These are phyloP conservation scores for Brienomyrus brachyistius DNA, from an alignment of 2,113 vertebrate genomes.

Conservation along the genomic window DNA sequence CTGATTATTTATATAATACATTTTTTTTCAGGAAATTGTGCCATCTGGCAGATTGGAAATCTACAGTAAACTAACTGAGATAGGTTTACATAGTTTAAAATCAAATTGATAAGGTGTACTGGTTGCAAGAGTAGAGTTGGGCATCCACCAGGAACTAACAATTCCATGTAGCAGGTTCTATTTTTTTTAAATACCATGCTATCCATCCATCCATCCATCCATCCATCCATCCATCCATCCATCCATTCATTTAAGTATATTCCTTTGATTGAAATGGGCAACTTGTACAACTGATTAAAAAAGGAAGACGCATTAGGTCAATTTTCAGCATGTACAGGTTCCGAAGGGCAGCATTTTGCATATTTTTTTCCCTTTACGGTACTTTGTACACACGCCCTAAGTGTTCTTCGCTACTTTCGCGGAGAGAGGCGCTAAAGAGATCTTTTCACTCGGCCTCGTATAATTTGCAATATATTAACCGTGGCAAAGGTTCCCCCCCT, in stretches of 20 bases:
- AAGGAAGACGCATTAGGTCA: background rate
- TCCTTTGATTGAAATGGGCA: background rate
- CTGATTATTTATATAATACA: background rate
- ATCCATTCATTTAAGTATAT: background rate
- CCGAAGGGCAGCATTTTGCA: background rate
- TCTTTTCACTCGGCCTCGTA: background rate
- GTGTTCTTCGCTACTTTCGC: background rate
- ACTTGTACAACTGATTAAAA: background rate
- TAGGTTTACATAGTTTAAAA: background rate
- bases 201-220: background rate
- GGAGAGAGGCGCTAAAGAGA: constrained; percentile 23
- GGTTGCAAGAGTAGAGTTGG: background rate
- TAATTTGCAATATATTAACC: background rate
- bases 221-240: background rate
- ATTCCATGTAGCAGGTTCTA: background rate
- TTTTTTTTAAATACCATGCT: background rate
- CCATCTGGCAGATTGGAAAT: background rate
- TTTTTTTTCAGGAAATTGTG: background rate
- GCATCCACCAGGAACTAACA: background rate
- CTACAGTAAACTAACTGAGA: background rate
- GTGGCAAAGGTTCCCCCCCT: background rate
- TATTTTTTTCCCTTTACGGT: background rate
- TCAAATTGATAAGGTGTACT: background rate
- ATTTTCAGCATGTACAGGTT: background rate
- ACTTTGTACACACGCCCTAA: constrained; percentile 23